Conservation (phyloP, 37 sponge, comb jelly and placozoan genomes). For the Oscarella lobularis region DNA sequence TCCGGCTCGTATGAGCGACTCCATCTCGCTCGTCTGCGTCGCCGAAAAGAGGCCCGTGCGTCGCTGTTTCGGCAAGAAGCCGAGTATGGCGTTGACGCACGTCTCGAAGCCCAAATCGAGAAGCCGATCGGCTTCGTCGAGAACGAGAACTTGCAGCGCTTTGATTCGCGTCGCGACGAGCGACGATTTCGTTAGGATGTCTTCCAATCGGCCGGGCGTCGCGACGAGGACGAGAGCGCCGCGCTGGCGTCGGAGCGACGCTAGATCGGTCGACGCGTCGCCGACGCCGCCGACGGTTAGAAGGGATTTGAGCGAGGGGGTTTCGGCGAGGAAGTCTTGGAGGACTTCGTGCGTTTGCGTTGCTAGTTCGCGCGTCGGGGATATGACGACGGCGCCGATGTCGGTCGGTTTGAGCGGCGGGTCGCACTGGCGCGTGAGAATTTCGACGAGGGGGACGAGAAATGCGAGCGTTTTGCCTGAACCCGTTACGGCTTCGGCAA, state of each 20-base stretch:
- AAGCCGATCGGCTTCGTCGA: constrained; percentile 95
- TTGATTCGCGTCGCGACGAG: constrained; percentile 25
- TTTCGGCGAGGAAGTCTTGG: constrained; percentile 19
- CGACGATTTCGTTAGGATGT: constrained; percentile 31
- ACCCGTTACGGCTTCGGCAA: constrained; percentile 39
- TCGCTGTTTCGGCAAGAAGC: constrained; percentile 84
- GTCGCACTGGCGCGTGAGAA: constrained; percentile 15
- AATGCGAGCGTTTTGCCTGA: constrained; percentile 97
- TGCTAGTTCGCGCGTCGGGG: constrained; percentile 96
- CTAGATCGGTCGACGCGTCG: constrained; percentile 22
- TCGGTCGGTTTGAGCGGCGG: background rate
- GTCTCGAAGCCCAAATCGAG: constrained; percentile 83
- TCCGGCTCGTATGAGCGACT: constrained; percentile 79
- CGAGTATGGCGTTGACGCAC: constrained; percentile 61
- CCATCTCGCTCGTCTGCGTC: constrained; percentile 74
- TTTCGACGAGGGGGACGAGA: constrained; percentile 81
- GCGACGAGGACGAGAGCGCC: constrained; percentile 10
- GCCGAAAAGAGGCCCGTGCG: constrained; percentile 96
- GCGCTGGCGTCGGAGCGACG: background rate
- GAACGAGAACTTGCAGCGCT: constrained; percentile 70
- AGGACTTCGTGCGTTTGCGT: constrained; percentile 68
- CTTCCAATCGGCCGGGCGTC: constrained; percentile 71
- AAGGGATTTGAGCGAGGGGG: constrained; percentile 11
- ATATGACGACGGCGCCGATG: constrained; percentile 38
- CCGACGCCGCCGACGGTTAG: constrained; percentile 72